These are phyloP conservation scores for Pachypanchax playfairii DNA, from an alignment of 2,113 vertebrate species.

Conservation along the genomic window DNA sequence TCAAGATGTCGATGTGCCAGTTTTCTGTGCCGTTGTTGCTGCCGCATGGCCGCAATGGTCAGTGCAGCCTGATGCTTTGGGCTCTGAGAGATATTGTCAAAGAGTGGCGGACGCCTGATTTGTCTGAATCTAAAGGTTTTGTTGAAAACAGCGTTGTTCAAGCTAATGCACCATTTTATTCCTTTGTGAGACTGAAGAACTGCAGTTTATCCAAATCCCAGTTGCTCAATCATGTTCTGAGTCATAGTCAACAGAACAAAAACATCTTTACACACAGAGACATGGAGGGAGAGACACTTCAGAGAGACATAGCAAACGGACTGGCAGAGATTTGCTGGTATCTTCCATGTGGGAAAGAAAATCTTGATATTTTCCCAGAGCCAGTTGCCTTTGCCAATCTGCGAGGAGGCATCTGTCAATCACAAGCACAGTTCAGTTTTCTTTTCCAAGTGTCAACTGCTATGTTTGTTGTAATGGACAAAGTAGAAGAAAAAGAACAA, in stretches of 20 bases:
- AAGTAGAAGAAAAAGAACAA: slow-evolving; percentile 61
- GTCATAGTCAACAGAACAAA: slow-evolving; percentile 50
- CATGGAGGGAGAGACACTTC: slow-evolving; percentile 26
- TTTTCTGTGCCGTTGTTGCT: slow-evolving; percentile 80
- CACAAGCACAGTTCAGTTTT: slow-evolving; percentile 69
- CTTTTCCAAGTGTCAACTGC: slow-evolving; percentile 76
- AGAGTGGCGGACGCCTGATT: slow-evolving; percentile 40
- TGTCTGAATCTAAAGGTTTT: slow-evolving; percentile 44
- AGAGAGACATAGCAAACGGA: slow-evolving; percentile 70
- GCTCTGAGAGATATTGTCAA: slow-evolving; percentile 72
- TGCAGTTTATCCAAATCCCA: slow-evolving; percentile 79
- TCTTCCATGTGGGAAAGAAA: slow-evolving; percentile 61
- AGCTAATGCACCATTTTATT: slow-evolving; percentile 54
- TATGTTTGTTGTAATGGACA: slow-evolving; percentile 75
- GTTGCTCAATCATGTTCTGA: slow-evolving; percentile 74
- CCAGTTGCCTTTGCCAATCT: slow-evolving; percentile 73
- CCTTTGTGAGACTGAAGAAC: slow-evolving; percentile 78
- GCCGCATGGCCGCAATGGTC: slow-evolving; percentile 59
- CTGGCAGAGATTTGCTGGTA: slow-evolving; percentile 78
- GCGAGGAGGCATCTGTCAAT: slow-evolving; percentile 62
- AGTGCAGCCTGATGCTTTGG: slow-evolving; percentile 73
- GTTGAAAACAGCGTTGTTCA: slow-evolving; percentile 56
- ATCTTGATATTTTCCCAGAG: slow-evolving; percentile 47
- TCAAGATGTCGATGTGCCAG: slow-evolving; percentile 79
- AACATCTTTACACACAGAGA: slow-evolving; percentile 75